A percentile compares a stretch with the other conserved stretches of the same genome.
Evolutionary conservation across 2,888 invertebrate genomes (phyloP).

Genomic region (Stenichneumon culpator): DNA sequence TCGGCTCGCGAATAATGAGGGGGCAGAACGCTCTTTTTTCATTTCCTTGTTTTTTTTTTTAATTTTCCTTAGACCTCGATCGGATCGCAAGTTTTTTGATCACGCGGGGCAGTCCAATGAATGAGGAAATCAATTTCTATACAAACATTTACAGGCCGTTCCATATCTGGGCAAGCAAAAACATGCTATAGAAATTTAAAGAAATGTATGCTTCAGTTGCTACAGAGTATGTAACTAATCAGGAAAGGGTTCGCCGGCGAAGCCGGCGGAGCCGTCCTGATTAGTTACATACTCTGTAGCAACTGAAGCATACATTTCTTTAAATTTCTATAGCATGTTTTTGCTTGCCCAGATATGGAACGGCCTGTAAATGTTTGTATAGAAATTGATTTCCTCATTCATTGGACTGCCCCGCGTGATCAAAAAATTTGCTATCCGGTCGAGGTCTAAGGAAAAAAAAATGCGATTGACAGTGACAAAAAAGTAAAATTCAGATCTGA

Average conservation of each 20-base stretch:
- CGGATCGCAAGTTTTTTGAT: neutral
- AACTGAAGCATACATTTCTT: neutral
- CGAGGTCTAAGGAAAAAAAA: neutral
- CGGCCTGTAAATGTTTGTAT: neutral
- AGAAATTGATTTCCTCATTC: neutral
- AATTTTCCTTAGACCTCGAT: neutral
- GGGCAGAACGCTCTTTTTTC: neutral
- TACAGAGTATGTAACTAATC: neutral
- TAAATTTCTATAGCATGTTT: neutral
- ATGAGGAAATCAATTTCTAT: neutral
- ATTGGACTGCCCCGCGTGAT: neutral
- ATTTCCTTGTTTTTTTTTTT: too few species aligned
- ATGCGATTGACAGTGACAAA: neutral
- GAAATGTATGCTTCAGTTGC: neutral
- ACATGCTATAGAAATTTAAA: neutral
- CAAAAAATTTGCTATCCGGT: neutral
- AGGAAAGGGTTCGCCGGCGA: neutral
- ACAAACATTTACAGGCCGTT: neutral
- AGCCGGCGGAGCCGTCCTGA: neutral
- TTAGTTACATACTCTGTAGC: neutral
- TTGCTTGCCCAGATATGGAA: neutral
- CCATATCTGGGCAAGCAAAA: neutral
- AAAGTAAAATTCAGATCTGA: neutral
- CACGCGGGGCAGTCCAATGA: neutral
- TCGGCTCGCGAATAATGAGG: neutral